phyloP scores from a whole-genome alignment of 2,113 vertebrate species.

The Candoia aspera region DNA sequence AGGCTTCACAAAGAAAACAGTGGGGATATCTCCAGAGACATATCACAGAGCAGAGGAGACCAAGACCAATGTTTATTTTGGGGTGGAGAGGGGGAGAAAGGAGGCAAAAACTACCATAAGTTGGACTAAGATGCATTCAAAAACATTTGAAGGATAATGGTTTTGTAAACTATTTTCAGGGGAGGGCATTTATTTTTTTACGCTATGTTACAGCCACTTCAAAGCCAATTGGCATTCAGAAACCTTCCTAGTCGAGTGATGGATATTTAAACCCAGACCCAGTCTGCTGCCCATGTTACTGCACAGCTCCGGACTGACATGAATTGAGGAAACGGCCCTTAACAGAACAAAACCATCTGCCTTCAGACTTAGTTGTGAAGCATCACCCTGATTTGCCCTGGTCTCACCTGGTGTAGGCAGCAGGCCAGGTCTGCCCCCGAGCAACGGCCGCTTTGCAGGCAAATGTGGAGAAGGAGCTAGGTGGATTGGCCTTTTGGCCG shows the following conservation, averaged over 20 bases:
- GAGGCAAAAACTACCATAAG: neutral
- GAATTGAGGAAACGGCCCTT: neutral
- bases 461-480: slow-evolving; percentile 51
- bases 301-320: too few relatives aligned
- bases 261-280: neutral
- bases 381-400: neutral
- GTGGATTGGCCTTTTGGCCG: slow-evolving; percentile 60
- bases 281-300: neutral
- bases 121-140: neutral
- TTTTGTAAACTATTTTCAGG: neutral
- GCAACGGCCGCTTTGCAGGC: slow-evolving; percentile 61
- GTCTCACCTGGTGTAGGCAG: slow-evolving; percentile 63
- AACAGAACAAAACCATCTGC: neutral
- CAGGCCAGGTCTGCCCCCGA: slow-evolving; percentile 65
- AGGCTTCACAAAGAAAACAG: neutral
- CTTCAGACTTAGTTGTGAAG: neutral
- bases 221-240: neutral
- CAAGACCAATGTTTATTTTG: too few relatives aligned
- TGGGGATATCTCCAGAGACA: neutral
- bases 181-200: neutral
- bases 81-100: neutral
- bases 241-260: neutral
- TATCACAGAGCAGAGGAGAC: neutral
- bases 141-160: neutral
- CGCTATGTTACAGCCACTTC: neutral